A percentile compares a stretch with the other conserved stretches of the same genome.
Evolutionary conservation across 2,888 invertebrate genomes (phyloP).

Genomic region (Xestia xanthographa): DNA sequence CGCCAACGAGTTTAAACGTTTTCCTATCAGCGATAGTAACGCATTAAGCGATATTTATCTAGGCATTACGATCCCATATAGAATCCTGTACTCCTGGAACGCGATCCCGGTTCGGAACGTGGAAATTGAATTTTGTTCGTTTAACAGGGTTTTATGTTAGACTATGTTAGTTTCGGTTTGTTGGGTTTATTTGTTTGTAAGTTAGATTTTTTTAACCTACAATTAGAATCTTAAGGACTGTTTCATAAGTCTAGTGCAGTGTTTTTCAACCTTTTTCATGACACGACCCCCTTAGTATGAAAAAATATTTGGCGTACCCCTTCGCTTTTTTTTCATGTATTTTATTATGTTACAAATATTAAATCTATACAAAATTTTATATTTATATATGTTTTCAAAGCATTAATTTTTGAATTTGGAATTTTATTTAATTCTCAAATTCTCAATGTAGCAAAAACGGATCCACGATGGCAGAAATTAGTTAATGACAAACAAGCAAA

Average conservation of each 20-base stretch:
- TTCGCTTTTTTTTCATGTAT: too few relatives aligned
- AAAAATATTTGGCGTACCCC: too few relatives aligned
- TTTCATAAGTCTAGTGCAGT: neutral
- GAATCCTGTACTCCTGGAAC: conserved; percentile 27
- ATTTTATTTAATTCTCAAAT: too few relatives aligned
- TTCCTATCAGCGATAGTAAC: conserved; percentile 50
- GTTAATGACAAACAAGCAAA: too few relatives aligned
- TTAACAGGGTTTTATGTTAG: conserved; percentile 30
- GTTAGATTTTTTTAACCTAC: neutral
- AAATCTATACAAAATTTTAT: too few relatives aligned
- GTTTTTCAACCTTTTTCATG: too few relatives aligned
- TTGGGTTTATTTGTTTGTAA: conserved; percentile 6
- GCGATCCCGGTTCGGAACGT: conserved; percentile 19
- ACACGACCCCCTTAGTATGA: too few relatives aligned
- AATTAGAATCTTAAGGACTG: neutral
- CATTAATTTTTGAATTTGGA: too few relatives aligned
- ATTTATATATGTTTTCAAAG: too few relatives aligned
- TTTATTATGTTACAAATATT: too few relatives aligned
- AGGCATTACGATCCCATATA: conserved; percentile 49
- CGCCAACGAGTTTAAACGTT: conserved; percentile 43
- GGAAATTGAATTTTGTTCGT: conserved; percentile 52
- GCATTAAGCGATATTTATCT: conserved; percentile 60
- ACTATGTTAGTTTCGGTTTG: conserved; percentile 4
- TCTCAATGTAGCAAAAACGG: too few relatives aligned
- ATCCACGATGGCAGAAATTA: too few relatives aligned